These are phyloP conservation scores for Heliconius hermathena DNA, from an alignment of 1,140 invertebrate genomes.

Conservation along the genomic window DNA sequence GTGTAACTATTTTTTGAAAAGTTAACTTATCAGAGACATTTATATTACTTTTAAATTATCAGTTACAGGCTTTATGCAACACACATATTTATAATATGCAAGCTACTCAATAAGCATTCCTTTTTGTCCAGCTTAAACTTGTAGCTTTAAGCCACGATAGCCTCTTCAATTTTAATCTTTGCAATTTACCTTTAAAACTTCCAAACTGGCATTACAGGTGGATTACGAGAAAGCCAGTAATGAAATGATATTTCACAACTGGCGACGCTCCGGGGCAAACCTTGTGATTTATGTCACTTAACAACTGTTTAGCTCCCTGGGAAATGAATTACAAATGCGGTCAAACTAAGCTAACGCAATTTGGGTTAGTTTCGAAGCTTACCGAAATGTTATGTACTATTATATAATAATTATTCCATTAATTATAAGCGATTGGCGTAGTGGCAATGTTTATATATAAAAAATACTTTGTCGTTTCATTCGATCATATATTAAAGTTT, in stretches of 20 bases:
- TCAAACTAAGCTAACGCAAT: constrained; percentile 26
- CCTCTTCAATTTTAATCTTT: not conserved
- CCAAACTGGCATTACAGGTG: not conserved
- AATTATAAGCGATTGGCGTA: not conserved
- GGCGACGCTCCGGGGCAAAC: not conserved
- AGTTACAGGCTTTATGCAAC: too few relatives aligned
- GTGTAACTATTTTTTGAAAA: too few relatives aligned
- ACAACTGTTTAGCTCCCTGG: constrained; percentile 13
- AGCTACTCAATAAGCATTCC: too few relatives aligned
- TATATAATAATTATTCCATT: not conserved
- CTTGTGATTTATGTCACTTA: not conserved
- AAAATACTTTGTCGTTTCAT: too few relatives aligned
- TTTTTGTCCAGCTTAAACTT: too few relatives aligned
- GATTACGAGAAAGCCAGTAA: not conserved
- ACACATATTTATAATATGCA: too few relatives aligned
- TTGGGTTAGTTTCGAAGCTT: constrained; percentile 11
- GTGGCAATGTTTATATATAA: too few relatives aligned
- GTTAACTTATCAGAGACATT: too few relatives aligned
- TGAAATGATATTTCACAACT: not conserved
- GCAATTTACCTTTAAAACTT: not conserved
- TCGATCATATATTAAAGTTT: too few relatives aligned
- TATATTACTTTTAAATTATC: too few relatives aligned
- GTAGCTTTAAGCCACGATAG: not conserved
- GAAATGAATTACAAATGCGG: constrained; percentile 29
- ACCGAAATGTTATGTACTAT: not conserved